Percentiles rank a stretch among this genome's conserved stretches.
phyloP scores from a whole-genome alignment of 1,140 invertebrate species.

The Bombus ignitus region DNA sequence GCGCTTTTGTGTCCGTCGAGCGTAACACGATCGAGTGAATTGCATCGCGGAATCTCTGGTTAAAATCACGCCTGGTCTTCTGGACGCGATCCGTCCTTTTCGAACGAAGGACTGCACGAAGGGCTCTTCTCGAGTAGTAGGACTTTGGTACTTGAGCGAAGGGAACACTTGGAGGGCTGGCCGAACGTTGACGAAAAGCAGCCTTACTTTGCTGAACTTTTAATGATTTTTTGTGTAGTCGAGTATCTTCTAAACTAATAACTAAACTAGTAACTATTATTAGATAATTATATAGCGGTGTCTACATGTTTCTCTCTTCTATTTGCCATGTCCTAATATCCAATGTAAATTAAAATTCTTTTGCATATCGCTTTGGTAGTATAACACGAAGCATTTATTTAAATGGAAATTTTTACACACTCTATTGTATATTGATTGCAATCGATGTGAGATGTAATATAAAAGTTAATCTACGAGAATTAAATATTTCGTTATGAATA shows the following conservation, averaged over 20 bases:
- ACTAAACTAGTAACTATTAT: no score
- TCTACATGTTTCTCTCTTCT: no score
- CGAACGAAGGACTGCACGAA: constrained; percentile 23
- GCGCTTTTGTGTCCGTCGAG: constrained; percentile 49
- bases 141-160: constrained; percentile 23
- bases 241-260: no score
- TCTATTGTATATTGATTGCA: no score
- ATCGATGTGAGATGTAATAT: no score
- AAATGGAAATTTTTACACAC: neutral
- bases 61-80: constrained; percentile 49
- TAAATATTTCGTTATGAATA: neutral
- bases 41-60: constrained; percentile 50
- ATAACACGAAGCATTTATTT: neutral
- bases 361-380: no score
- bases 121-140: constrained; percentile 28
- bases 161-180: constrained; percentile 48
- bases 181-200: constrained; percentile 61
- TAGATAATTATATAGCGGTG: no score
- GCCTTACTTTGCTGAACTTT: constrained; percentile 24
- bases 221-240: constrained; percentile 28
- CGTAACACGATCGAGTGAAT: constrained; percentile 29
- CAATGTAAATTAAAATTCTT: no score
- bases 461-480: neutral
- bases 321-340: no score
- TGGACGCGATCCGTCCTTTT: constrained; percentile 3